Evolutionary conservation across 2,888 invertebrate species (phyloP).

Genomic region (Diarsia dahlii): DNA sequence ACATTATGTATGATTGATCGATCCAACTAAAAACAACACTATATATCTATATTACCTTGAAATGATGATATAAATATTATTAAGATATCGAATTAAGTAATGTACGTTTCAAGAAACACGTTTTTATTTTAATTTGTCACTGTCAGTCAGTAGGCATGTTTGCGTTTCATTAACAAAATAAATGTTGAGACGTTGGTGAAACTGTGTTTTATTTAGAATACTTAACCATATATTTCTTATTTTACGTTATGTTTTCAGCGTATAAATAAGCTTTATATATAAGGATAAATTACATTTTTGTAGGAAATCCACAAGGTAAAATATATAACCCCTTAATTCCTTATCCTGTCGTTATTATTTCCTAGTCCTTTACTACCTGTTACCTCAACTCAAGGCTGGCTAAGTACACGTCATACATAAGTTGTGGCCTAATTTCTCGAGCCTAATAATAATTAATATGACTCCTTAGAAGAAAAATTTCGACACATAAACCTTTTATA

Average conservation of each 20-base stretch:
- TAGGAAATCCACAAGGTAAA: not conserved
- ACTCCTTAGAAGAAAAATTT: not conserved
- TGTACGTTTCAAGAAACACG: not conserved
- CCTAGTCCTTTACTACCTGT: not conserved
- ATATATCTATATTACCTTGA: constrained; percentile 34
- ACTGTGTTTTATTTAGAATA: not conserved
- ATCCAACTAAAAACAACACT: constrained; percentile 10
- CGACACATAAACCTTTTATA: not conserved
- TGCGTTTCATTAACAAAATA: constrained; percentile 19
- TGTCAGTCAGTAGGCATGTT: constrained; percentile 26
- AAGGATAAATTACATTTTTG: not conserved
- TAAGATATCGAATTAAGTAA: constrained; percentile 30
- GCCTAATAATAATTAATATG: not conserved
- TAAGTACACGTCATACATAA: not conserved
- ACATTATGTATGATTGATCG: constrained; percentile 34
- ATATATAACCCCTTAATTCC: not conserved
- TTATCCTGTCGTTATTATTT: not conserved
- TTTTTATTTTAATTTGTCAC: constrained; percentile 35
- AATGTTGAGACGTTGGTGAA: constrained; percentile 7
- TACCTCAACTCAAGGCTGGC: not conserved
- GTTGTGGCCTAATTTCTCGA: not conserved
- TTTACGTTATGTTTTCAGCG: not conserved
- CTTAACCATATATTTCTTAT: not conserved
- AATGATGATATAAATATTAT: constrained; percentile 37
- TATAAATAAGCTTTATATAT: constrained; percentile 1